Evolutionary conservation across 2,113 vertebrate genomes (phyloP), one percentile per base, ranked within the genome.

Genomic region (Holacanthus passer): DNA sequence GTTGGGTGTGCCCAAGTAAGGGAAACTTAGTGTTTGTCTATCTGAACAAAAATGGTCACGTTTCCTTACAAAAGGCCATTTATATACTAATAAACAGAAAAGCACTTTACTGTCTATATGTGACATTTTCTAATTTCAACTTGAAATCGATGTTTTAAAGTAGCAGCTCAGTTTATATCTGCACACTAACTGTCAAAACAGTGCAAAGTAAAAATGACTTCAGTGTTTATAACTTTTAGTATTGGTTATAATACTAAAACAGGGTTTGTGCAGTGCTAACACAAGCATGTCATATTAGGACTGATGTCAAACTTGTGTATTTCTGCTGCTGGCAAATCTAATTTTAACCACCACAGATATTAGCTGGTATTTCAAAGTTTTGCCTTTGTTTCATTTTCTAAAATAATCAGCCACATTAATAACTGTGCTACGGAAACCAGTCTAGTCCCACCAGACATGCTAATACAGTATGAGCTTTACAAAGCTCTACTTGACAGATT

Each of bases 401-500:
- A 64, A 55, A 27, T 32, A 60, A 37, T 60, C 60, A 53, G n/a
- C n/a, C 45, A 66, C 32, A 65, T 48, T 31, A 62, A 48, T 9
- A 72, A 60, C 32, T 20, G 29, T 2, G 1, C 20, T 7, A 35
- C 35, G 31, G 29, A 84, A 66, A 77, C 6, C 65, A 53, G 27
- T 59, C 32, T n/a, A 20, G 29, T 22, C 31, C 64, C 9, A 62
- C 32, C 29, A 37, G 19, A 72, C 29, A 22, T 41, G 12, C 45
- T 47, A 67, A 73, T 52, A n/a, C n/a, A n/a, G n/a, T n/a, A 17
- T 37, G 32, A 83, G 65, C 64, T 79, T 69, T 39, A 68, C 47
- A 63, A 59, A 60, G 82, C 52, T 73, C 32, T 20, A 24, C 48
- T 81, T 58, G 59, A 81, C 50, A 81, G 64, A 74, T 50, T 50